A percentile compares a stretch with the other conserved stretches of the same genome.
phyloP scores from a whole-genome alignment of 2,797 vertebrate species.

The Synanceia verrucosa region DNA sequence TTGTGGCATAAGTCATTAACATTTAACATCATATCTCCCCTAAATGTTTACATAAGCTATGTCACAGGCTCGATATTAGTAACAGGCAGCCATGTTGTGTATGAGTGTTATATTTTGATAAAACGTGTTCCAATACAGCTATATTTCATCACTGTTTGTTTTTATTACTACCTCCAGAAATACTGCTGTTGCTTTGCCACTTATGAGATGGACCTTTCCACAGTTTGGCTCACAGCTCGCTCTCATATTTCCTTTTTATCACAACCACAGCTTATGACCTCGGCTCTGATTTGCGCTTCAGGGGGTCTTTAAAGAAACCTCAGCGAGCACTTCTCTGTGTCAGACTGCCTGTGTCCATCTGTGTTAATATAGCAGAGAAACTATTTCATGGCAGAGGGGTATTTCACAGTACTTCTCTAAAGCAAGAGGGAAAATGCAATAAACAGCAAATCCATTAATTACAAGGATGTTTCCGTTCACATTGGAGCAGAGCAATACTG shows the following conservation, averaged over 20 bases:
- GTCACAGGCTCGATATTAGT: background rate
- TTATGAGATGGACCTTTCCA: slow-evolving; percentile 50
- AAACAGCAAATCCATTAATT: slow-evolving; percentile 18
- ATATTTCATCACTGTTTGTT: slow-evolving; percentile 48
- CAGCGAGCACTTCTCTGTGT: slow-evolving; percentile 57
- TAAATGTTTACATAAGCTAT: slow-evolving; percentile 19
- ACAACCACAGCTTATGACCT: slow-evolving; percentile 64
- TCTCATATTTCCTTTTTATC: slow-evolving; percentile 68
- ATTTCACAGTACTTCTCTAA: slow-evolving; percentile 17
- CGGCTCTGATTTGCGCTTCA: slow-evolving; percentile 64
- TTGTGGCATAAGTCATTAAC: background rate
- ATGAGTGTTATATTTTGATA: slow-evolving; percentile 45
- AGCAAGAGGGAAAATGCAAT: slow-evolving; percentile 15
- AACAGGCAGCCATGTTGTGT: slow-evolving; percentile 18
- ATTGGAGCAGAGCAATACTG: background rate
- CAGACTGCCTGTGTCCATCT: slow-evolving; percentile 52
- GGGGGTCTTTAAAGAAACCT: slow-evolving; percentile 67
- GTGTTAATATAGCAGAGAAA: slow-evolving; percentile 40
- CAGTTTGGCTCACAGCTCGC: slow-evolving; percentile 53
- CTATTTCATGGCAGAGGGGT: slow-evolving; percentile 33
- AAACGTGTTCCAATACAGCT: slow-evolving; percentile 33
- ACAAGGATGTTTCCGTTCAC: background rate
- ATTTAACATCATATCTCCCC: background rate
- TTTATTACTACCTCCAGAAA: slow-evolving; percentile 56
- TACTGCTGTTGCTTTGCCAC: slow-evolving; percentile 42